Conservation (phyloP, 2,797 vertebrate genomes). For the Propithecus deckenii region DNA sequence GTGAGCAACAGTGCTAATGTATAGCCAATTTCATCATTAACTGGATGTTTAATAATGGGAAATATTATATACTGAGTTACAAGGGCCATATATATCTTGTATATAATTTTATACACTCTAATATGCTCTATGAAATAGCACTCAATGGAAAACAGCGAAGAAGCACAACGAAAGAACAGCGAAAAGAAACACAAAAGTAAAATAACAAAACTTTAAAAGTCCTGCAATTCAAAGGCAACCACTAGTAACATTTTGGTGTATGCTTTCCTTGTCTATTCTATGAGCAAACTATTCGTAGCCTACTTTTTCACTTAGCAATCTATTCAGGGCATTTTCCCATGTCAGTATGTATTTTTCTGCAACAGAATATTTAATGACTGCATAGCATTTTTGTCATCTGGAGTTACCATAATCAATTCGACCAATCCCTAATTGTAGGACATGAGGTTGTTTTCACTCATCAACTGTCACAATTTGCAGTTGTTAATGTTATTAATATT, state of each 20-base stretch:
- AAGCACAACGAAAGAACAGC: neutral
- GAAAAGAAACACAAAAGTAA: neutral
- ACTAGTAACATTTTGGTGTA: neutral
- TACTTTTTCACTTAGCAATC: neutral
- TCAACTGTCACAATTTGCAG: neutral
- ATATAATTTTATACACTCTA: neutral
- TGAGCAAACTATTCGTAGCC: neutral
- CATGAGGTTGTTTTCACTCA: neutral
- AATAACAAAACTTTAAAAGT: neutral
- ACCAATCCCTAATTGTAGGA: neutral
- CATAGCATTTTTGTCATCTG: neutral
- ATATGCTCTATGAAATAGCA: neutral
- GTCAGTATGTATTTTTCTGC: neutral
- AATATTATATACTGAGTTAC: neutral
- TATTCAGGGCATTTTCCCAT: neutral
- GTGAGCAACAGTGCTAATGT: neutral
- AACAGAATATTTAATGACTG: neutral
- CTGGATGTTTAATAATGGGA: neutral
- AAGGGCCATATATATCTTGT: neutral
- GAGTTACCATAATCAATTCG: neutral
- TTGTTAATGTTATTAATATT: neutral
- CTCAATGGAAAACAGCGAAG: neutral
- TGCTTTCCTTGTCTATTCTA: neutral
- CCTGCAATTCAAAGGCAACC: neutral
- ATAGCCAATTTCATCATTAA: neutral